Base-by-base conservation (phyloP, 2,888 invertebrate genomes). In the Meteorus cinctellus region DNA sequence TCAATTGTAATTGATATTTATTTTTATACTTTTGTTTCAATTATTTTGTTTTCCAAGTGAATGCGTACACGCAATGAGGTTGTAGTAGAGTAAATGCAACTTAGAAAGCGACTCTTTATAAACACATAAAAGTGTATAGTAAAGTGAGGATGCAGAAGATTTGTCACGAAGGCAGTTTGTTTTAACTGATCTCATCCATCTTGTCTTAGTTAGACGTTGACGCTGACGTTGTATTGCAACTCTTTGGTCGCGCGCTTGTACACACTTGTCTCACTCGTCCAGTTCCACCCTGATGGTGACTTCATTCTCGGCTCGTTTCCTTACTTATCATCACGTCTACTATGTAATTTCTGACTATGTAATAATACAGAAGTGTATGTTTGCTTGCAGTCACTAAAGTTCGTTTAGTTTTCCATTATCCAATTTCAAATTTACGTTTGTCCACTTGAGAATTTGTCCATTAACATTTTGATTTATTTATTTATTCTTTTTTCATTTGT, bases 161-260 rank as follows among this genome's bases (percentile, higher is more conserved):
- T 89, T 88, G 88, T 88, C 88, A 88, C 86, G 87, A 86, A 86
- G 86, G 84, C 86, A 88, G 88, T 88, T 88, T 88, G 85, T 86
- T 88, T 89, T 88, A 88, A 88, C 88, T 87, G 88, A 88, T 88
- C 87, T 86, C 88, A 89, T 88, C 87, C 88, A 87, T 89, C 88
- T 88, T 87, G 83, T 83, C 83, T 83, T 82, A 82, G 81, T 82
- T 84, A 83, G 79, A 78, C 76, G 77, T 78, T 75, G 77, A 66
- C 75, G 72, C 69, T 1, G 65, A 62, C 72, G 74, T 67, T 75
- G 67, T 69, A 41, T 29, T 48, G 19, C 19, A 10, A 24, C 10
- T n/a, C 4, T 48, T n/a, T n/a, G 48, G 48, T 24, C n/a, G 55
- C n/a, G n/a, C 19, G n/a, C 8, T 19, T 19, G 24, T 73, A 74